Evolutionary conservation across 1,140 invertebrate species (phyloP), one percentile per base, ranked within the genome.

Genomic region (Drosophila rufa): DNA sequence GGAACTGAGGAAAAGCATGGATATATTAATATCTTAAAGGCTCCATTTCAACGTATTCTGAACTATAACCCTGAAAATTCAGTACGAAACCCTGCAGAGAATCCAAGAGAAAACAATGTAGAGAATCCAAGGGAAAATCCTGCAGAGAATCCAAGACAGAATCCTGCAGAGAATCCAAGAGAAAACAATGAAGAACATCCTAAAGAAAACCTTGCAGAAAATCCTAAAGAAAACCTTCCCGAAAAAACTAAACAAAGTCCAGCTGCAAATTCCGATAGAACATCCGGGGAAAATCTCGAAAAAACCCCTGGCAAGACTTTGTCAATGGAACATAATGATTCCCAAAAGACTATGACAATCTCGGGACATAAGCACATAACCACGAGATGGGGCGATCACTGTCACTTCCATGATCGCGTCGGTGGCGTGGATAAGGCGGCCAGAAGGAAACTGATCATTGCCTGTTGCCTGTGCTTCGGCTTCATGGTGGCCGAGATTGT

Each of bases 401-500:
- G 96, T 84, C 96, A 97, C 90, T 94, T 94, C 84, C 94, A 95
- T 17, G 93, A 95, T 75, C 94, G 94, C 47, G 94, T 94, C 55
- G 14, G 40, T 0, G 75, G 71, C 64, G 6, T 82, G 80, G 57
- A 94, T 15, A 94, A 93, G 57, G 89, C 78, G 7, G 94, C 94
- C 8, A 91, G 92, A 11, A 92, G 93, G 0, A 94, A 95, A 66
- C 87, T 95, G 6, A 75, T 95, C 12, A 81, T 93, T 0, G 95
- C 95, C 2, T 92, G 94, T 0, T 68, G 94, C 17, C 91, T 95
- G 45, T 95, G 95, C 64, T 92, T 93, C 5, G 68, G 94, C 14
- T 95, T 95, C 65, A 95, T 95, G 95, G 93, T 95, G 38, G 93
- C 94, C 51, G 95, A 96, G 92, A 80, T 95, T 51, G 86, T 95